phyloP scores from a whole-genome alignment of 2,888 invertebrate species.

The Pimpla rufipes region DNA sequence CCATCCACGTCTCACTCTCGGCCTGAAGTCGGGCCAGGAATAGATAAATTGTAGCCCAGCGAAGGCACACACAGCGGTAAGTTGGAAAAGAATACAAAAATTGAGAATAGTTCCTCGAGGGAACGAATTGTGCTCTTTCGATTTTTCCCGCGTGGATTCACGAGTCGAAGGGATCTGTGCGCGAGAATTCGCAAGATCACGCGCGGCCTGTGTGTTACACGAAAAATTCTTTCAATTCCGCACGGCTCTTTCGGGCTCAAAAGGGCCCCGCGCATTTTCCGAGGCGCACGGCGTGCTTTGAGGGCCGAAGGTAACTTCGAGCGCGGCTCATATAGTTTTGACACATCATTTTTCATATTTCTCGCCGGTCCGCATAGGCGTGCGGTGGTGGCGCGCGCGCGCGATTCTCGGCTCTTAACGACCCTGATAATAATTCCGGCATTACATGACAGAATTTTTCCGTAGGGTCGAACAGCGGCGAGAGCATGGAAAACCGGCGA shows the following conservation, averaged over 20 bases:
- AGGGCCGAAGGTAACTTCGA: conserved; percentile 10
- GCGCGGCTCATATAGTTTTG: conserved; percentile 72
- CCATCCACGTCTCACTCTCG: background rate
- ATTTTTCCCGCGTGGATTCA: conserved; percentile 34
- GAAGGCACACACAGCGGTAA: background rate
- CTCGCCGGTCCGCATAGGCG: conserved; percentile 75
- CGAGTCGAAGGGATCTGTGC: conserved; percentile 1
- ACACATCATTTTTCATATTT: conserved; percentile 87
- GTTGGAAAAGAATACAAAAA: conserved; percentile 30
- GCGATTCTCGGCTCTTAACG: conserved; percentile 70
- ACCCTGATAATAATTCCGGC: conserved; percentile 78
- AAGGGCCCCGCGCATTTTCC: conserved; percentile 55
- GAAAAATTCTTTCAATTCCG: conserved; percentile 73
- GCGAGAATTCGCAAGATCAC: conserved; percentile 72
- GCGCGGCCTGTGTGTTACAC: conserved; percentile 48
- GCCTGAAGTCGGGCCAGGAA: background rate
- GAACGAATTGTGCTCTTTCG: conserved; percentile 49
- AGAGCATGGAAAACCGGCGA: conserved; percentile 48
- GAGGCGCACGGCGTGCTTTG: conserved; percentile 41
- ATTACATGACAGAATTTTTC: conserved; percentile 82
- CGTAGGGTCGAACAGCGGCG: conserved; percentile 26
- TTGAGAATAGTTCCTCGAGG: conserved; percentile 54
- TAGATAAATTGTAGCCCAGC: background rate
- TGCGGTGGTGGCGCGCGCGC: conserved; percentile 66
- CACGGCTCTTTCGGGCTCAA: conserved; percentile 77